Evolutionary conservation across 2,113 vertebrate species (phyloP), one percentile per base, ranked within the genome.

Genomic region (Chaetorhynchus papuensis): DNA sequence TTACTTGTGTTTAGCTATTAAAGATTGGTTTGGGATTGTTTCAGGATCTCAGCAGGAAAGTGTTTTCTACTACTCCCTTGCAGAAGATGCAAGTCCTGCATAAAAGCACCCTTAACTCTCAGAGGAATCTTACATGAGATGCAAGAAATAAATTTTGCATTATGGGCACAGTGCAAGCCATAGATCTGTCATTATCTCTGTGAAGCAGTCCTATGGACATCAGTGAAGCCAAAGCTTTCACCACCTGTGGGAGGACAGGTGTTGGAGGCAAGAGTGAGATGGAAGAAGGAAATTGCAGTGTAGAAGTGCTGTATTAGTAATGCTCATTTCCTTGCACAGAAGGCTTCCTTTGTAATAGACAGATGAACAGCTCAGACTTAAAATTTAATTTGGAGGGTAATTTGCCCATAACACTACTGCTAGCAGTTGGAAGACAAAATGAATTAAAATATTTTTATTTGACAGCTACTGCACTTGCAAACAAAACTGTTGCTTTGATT

Each of bases 1-100:
- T 91, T 90, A 65, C 82, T 96, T 93, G 18, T 35, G 54, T 54
- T 69, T 87, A 90, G 76, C 94, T 96, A 94, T 96, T 96, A 96
- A 95, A 91, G 89, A 61, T 75, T 87, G 75, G 61, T 79, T 82
- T 47, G 71, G 63, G 76, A 94, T 91, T 83, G 65, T 93, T 88
- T 86, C 70, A 52, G 37, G 54, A 70, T 69, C 82, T 96, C 52
- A 69, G 70, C 80, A 79, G 75, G 79, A 79, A 37, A 68, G 41
- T 23, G 37, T 79, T 92, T 77, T 87, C 65, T 71, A 1, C 50
- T 64, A 2, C n/a, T 66, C 13, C 20, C 64, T 44, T 83, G 45
- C 59, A 92, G 70, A 61, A 76, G 39, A 50, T 57, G 26, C 12
- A 65, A 83, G 45, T 81, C 47, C 53, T 78, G 14, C 44, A 72